A percentile compares a stretch with the other conserved stretches of the same genome.
Conservation (phyloP, 2,888 invertebrate genomes). For the Trissolcus brochymenae region DNA sequence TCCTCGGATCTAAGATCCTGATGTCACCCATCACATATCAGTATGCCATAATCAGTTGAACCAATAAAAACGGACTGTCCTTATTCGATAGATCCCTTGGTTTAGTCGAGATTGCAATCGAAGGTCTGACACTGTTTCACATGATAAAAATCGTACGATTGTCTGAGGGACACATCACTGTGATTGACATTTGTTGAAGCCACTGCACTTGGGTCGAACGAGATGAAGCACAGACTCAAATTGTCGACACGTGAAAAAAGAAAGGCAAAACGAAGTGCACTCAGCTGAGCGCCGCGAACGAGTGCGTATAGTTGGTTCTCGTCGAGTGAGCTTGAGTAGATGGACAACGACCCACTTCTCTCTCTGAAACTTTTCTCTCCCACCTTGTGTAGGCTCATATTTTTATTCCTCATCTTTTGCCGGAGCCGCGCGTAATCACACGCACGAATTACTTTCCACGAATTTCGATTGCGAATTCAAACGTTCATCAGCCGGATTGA, state of each 20-base stretch:
- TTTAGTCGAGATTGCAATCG: too few species aligned
- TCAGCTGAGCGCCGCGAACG: conserved; percentile 67
- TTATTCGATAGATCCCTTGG: too few species aligned
- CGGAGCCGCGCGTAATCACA: conserved; percentile 28
- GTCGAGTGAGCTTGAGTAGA: conserved; percentile 69
- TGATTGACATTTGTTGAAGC: too few species aligned
- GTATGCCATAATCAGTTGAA: too few species aligned
- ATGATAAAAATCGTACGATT: too few species aligned
- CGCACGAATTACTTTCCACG: conserved; percentile 42
- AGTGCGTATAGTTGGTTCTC: conserved; percentile 70
- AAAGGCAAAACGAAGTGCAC: conserved; percentile 58
- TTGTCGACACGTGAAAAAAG: conserved; percentile 23
- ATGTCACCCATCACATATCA: conserved; percentile 78
- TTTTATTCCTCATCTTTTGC: conserved; percentile 40
- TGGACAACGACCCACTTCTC: conserved; percentile 75
- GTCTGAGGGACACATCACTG: too few species aligned
- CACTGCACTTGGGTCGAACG: too few species aligned
- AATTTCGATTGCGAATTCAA: conserved; percentile 29
- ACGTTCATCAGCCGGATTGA: conserved; percentile 7
- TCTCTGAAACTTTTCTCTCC: conserved; percentile 65
- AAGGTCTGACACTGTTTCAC: too few species aligned
- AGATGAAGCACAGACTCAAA: too few species aligned
- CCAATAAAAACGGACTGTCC: too few species aligned
- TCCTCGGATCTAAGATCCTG: conserved; percentile 78
- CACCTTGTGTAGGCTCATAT: conserved; percentile 48